Conservation (phyloP, 2,797 vertebrate species). For the Natrix natrix region DNA sequence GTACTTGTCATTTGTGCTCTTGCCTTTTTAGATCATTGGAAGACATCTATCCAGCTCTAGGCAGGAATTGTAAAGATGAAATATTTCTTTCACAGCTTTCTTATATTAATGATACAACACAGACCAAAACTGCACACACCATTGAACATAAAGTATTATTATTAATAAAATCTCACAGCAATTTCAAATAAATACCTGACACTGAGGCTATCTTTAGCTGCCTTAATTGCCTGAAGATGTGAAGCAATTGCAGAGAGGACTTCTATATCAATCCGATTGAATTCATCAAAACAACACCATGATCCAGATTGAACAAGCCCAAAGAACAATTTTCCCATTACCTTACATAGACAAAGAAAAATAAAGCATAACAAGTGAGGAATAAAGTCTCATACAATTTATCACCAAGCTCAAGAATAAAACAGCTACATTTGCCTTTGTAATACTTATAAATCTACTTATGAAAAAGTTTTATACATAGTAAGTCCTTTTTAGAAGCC, state of each 20-base stretch:
- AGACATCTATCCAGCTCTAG: neutral
- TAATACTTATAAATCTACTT: neutral
- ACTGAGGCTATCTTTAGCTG: constrained; percentile 67
- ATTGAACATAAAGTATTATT: neutral
- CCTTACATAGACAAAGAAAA: constrained; percentile 48
- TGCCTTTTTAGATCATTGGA: neutral
- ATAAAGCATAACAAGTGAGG: neutral
- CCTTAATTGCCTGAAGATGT: constrained; percentile 67
- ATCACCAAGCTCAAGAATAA: neutral
- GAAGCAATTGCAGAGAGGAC: constrained; percentile 68
- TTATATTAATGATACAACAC: neutral
- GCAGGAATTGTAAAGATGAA: neutral
- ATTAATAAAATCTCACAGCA: neutral
- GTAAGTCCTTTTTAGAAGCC: neutral
- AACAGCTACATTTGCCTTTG: neutral
- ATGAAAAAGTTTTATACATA: neutral
- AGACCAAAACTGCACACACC: neutral
- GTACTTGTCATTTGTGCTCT: neutral
- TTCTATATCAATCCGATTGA: constrained; percentile 66
- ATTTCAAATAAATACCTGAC: constrained; percentile 58
- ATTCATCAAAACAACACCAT: constrained; percentile 74
- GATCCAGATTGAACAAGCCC: constrained; percentile 70
- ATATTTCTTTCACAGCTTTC: neutral
- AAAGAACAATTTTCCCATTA: constrained; percentile 66
- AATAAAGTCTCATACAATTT: neutral